Evolutionary conservation across 2,888 invertebrate genomes (phyloP), one percentile per base, ranked within the genome.

Genomic region (Lycia hirtaria): DNA sequence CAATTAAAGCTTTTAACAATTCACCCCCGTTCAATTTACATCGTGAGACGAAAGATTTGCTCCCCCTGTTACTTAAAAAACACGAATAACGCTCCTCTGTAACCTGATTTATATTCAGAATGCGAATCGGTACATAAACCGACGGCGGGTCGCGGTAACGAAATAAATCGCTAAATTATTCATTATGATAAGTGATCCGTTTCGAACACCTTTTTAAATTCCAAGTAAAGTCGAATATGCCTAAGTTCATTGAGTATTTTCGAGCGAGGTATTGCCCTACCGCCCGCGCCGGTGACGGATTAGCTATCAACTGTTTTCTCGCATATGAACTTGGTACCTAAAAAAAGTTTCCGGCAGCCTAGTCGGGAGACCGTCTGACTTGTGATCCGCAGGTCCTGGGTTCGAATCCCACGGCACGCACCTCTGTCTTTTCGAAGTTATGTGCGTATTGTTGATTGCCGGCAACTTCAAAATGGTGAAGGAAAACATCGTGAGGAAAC

Each of bases 91-190:
- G 56, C 51, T 59, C 37, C 55, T 56, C 38, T 56, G 47, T 52
- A 56, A 43, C 43, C 60, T 67, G 60, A 76, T 78, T 78, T 72
- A 73, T 69, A 79, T 78, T 79, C 77, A 71, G 64, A 67, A 53
- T 67, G 61, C 58, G 62, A 61, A 57, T 61, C 68, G 62, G 64
- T 65, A 68, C 65, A 70, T 57, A 71, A 65, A 66, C 61, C 50
- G 51, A 51, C 28, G 53, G 48, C 37, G 40, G 49, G 45, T 35
- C 51, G 41, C 17, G 41, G 28, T 41, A 43, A 41, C 47, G 41
- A 47, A 51, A 76, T 71, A 79, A 76, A 76, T 78, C 67, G 69
- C 67, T 71, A 75, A 76, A 78, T 76, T 78, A 78, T 79, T 76
- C 81, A 77, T 74, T 72, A 67, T 70, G 72, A 78, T 79, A 73